Evolutionary conservation across 2,113 vertebrate genomes (phyloP).

Genomic region (Aythya baeri): DNA sequence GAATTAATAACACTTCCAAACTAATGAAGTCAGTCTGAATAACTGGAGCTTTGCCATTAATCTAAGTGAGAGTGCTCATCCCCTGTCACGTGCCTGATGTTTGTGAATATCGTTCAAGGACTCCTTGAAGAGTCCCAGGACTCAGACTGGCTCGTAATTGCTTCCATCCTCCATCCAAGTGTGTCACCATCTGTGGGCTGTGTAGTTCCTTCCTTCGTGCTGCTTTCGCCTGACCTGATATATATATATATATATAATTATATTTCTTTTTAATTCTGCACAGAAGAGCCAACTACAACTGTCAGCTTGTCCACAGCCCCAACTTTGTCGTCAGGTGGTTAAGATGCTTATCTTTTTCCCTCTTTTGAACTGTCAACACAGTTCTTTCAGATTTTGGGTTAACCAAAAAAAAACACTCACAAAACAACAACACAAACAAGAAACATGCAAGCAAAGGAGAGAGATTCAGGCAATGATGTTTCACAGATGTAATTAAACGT

Average conservation of each 20-base stretch:
- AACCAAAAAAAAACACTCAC: neutral
- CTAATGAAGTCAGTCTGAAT: slow-evolving; percentile 13
- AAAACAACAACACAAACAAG: neutral
- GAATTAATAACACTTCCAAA: neutral
- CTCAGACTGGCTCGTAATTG: slow-evolving; percentile 30
- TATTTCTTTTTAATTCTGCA: neutral
- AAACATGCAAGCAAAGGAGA: neutral
- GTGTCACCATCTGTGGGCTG: slow-evolving; percentile 49
- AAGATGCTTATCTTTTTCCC: neutral
- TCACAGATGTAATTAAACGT: neutral
- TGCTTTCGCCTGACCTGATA: slow-evolving; percentile 13
- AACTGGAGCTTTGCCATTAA: slow-evolving; percentile 31
- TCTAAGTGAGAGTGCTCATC: slow-evolving; percentile 4
- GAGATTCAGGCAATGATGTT: neutral
- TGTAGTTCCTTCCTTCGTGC: neutral
- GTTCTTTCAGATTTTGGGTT: neutral
- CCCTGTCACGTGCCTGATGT: neutral
- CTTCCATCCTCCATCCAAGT: slow-evolving; percentile 23
- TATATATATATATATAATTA: too few relatives aligned
- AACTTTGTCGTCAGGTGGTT: neutral
- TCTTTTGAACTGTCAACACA: neutral
- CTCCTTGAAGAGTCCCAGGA: slow-evolving; percentile 37
- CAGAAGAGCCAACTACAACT: neutral
- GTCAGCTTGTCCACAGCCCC: neutral
- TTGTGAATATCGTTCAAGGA: slow-evolving; percentile 55